Percentiles rank a stretch among this genome's conserved stretches.
phyloP scores from a whole-genome alignment of 2,113 vertebrate genomes.

The Motacilla alba region DNA sequence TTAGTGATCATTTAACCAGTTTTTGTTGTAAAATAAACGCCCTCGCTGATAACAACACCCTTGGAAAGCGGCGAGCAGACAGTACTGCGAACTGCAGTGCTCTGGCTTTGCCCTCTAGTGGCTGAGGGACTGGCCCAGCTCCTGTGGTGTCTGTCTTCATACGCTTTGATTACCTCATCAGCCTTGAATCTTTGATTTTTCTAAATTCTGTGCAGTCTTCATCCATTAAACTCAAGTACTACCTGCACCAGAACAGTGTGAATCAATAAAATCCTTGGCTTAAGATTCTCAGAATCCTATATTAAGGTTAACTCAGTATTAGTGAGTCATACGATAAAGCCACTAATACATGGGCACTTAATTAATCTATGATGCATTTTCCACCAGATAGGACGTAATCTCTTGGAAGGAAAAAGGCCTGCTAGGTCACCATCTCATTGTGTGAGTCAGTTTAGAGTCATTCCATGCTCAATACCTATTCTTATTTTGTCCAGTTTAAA shows the following conservation, averaged over 20 bases:
- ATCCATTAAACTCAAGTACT: background rate
- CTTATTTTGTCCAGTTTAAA: background rate
- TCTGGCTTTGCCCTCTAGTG: conserved; percentile 30
- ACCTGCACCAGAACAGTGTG: conserved; percentile 5
- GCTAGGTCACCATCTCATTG: background rate
- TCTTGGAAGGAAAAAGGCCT: background rate
- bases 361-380: conserved; percentile 33
- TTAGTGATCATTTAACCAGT: background rate
- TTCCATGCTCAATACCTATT: background rate
- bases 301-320: conserved; percentile 34
- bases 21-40: background rate
- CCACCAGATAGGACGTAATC: conserved; percentile 2
- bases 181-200: background rate
- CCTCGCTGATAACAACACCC: background rate
- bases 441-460: background rate
- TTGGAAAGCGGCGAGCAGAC: background rate
- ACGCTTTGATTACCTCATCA: background rate
- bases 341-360: conserved; percentile 27
- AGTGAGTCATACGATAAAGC: conserved; percentile 46
- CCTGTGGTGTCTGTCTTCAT: background rate
- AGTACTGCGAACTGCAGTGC: background rate
- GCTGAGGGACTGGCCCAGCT: background rate
- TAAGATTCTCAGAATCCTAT: conserved; percentile 6
- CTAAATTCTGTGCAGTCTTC: background rate
- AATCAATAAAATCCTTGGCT: conserved; percentile 35